These are phyloP conservation scores for Hucho hucho DNA, from an alignment of 2,113 vertebrate species.

Conservation along the genomic window DNA sequence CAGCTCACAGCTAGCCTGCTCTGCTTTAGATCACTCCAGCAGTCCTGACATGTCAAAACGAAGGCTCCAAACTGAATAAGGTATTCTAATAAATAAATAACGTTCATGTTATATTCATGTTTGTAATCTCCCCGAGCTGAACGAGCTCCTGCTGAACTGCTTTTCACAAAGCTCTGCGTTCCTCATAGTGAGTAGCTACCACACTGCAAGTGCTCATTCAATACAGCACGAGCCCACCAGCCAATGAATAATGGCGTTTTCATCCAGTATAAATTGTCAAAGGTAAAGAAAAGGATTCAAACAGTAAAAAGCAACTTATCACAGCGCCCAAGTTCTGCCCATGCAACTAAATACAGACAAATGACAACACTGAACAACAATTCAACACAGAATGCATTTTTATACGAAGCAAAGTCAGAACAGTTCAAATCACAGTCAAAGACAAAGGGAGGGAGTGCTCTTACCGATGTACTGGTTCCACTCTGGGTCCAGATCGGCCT, in stretches of 20 bases:
- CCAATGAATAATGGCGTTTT: constrained; percentile 56
- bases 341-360: constrained; percentile 12
- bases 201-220: constrained; percentile 56
- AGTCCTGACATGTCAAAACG: constrained; percentile 31
- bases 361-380: constrained; percentile 26
- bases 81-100: constrained; percentile 45
- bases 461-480: constrained; percentile 97
- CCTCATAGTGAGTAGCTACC: constrained; percentile 40
- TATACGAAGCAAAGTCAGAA: constrained; percentile 26
- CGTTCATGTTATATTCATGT: constrained; percentile 45
- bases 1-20: constrained; percentile 5
- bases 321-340: constrained; percentile 20
- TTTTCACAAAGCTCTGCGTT: constrained; percentile 43
- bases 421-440: background rate
- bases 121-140: constrained; percentile 43
- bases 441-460: constrained; percentile 38
- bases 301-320: constrained; percentile 29
- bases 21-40: constrained; percentile 18
- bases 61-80: constrained; percentile 26
- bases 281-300: constrained; percentile 39
- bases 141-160: constrained; percentile 48
- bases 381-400: constrained; percentile 17
- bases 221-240: constrained; percentile 51
- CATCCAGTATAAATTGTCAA: constrained; percentile 28
- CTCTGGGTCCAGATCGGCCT: constrained; percentile 90